These are phyloP conservation scores for Chascanopsetta lugubris DNA, from an alignment of 2,113 vertebrate genomes.

Conservation along the genomic window DNA sequence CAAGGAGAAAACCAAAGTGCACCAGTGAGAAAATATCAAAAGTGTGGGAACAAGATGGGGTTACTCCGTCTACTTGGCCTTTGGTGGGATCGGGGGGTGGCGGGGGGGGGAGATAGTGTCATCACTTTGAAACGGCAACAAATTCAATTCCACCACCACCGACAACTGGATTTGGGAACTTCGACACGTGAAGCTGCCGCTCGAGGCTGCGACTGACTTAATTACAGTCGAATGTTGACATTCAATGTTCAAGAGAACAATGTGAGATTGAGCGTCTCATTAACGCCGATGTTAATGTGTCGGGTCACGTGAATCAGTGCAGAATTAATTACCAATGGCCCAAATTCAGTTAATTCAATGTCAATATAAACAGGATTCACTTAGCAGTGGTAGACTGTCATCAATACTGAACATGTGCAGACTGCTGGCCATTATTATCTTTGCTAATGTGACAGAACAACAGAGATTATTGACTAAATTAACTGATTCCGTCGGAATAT, in stretches of 20 bases:
- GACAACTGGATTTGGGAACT: background rate
- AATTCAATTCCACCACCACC: background rate
- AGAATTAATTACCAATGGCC: slow-evolving; percentile 44
- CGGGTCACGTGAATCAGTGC: slow-evolving; percentile 37
- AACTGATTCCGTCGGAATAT: too few species aligned
- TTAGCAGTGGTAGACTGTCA: background rate
- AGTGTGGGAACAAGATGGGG: background rate
- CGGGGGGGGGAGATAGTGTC: too few species aligned
- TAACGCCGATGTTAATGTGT: slow-evolving; percentile 31
- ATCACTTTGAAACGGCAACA: background rate
- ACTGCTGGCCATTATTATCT: too few species aligned
- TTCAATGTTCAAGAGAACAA: slow-evolving; percentile 10
- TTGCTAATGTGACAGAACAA: too few species aligned
- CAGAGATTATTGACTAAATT: too few species aligned
- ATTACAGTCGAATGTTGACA: slow-evolving; percentile 1
- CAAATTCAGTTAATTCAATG: slow-evolving; percentile 13
- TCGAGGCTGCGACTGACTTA: slow-evolving; percentile 8
- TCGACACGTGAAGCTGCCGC: background rate
- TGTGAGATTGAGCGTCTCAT: slow-evolving; percentile 3
- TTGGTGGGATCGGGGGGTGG: too few species aligned
- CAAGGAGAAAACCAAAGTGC: slow-evolving; percentile 12
- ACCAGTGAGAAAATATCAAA: background rate
- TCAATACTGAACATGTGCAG: background rate
- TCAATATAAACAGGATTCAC: background rate
- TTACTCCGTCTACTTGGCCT: background rate